Evolutionary conservation across 2,113 vertebrate species (phyloP), one percentile per base, ranked within the genome.

Genomic region (Nothobranchius furzeri): DNA sequence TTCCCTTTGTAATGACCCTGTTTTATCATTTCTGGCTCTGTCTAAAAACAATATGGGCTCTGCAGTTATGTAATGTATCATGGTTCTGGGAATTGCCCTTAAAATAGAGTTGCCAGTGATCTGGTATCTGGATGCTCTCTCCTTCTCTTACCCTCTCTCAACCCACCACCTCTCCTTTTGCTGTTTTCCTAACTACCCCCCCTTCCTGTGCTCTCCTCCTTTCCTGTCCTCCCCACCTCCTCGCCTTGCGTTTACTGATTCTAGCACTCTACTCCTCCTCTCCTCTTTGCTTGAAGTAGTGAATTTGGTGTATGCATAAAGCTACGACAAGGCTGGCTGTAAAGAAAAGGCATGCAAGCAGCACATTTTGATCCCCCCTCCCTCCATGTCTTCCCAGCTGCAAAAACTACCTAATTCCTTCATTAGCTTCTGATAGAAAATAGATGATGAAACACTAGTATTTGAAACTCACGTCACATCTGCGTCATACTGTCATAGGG

Each of bases 1-100:
- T 30, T 30, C 4, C 30, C 4, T 30, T 30, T 30, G 3, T 4
- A 52, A 76, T 65, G 46, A 40, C 65, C 24, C 37, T 43, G 8
- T 79, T 79, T 85, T 78, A 81, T 87, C 74, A 69, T 78, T 75
- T 87, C 85, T 88, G 82, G 78, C 81, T 52, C 70, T 65, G 64
- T 90, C 76, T 84, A 83, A 87, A 87, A 90, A 91, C 88, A 85
- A 87, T 89, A 90, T 85, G 72, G 85, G 63, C 78, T 84, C 75
- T 58, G 87, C 64, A 69, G 85, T 92, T 92, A 91, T 90, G 83
- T 88, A 92, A 91, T 85, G 61, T 81, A 89, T 90, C 86, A 79
- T 78, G 86, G 88, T 91, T 91, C 88, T 89, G 88, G 86, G 91
- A 92, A 91, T 89, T 88, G 86, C 84, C 89, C 91, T 90, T 91